These are phyloP conservation scores for Arizona elegans DNA, from an alignment of 2,113 vertebrate species.

Conservation along the genomic window DNA sequence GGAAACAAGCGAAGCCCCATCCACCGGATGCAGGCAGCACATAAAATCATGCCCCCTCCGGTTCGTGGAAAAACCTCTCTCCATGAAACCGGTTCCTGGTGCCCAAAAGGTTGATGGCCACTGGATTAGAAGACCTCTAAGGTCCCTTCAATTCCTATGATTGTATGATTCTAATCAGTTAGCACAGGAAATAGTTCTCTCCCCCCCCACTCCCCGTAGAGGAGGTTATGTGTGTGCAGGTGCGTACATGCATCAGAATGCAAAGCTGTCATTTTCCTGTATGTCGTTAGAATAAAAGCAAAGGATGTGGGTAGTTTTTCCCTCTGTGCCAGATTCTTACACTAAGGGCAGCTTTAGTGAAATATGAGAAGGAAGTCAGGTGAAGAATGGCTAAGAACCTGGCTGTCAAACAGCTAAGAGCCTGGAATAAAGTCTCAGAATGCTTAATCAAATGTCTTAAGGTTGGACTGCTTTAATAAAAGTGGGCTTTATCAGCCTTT, in stretches of 20 bases:
- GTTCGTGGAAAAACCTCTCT: too few relatives aligned
- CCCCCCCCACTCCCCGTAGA: not conserved
- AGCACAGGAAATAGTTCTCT: not conserved
- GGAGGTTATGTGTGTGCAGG: not conserved
- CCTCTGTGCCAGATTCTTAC: constrained; percentile 3
- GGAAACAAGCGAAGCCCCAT: too few relatives aligned
- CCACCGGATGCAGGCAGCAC: too few relatives aligned
- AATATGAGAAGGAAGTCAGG: constrained; percentile 13
- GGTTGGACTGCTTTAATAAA: constrained; percentile 29
- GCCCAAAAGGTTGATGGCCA: too few relatives aligned
- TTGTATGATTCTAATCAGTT: not conserved
- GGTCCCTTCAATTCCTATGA: not conserved
- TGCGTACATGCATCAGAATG: not conserved
- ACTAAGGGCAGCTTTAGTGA: not conserved
- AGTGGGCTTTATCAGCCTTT: constrained; percentile 45
- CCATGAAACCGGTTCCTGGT: too few relatives aligned
- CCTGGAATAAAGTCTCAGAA: constrained; percentile 4
- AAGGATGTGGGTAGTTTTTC: constrained; percentile 21
- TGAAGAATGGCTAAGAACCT: not conserved
- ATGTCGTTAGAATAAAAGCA: not conserved
- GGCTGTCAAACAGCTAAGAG: not conserved
- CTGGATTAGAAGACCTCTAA: not conserved
- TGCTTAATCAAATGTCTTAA: not conserved
- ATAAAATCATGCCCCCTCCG: too few relatives aligned
- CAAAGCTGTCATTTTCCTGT: constrained; percentile 34